Conservation (phyloP, 2,113 vertebrate species). For the Notothenia coriiceps region DNA sequence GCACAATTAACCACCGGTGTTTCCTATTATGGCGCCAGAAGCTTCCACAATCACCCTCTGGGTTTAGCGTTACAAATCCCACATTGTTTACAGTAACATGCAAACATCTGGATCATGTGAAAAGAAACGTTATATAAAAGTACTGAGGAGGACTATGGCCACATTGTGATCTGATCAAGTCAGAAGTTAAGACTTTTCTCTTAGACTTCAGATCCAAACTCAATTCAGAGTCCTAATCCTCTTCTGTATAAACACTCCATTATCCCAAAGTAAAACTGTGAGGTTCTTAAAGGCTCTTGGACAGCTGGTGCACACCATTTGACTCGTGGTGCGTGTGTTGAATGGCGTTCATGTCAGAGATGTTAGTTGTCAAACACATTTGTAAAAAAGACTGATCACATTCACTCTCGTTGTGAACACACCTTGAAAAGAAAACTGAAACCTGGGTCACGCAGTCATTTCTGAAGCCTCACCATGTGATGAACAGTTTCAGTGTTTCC, state of each 20-base stretch:
- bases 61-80: not conserved
- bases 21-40: not conserved
- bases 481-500: not conserved
- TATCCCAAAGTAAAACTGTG: not conserved
- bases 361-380: not conserved
- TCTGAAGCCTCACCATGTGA: too few relatives aligned
- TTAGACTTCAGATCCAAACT: too few relatives aligned
- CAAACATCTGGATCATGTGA: not conserved
- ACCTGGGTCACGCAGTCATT: not conserved
- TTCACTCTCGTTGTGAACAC: not conserved
- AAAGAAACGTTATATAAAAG: not conserved
- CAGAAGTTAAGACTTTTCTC: too few relatives aligned
- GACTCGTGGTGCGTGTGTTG: not conserved
- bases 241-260: not conserved
- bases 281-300: not conserved
- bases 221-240: too few relatives aligned
- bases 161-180: too few relatives aligned
- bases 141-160: too few relatives aligned
- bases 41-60: not conserved
- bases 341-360: not conserved
- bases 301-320: not conserved
- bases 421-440: not conserved
- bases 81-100: not conserved
- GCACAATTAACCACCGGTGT: constrained; percentile 3
- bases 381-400: not conserved